phyloP scores from a whole-genome alignment of 2,888 invertebrate genomes.

The Microdon myrmicae region DNA sequence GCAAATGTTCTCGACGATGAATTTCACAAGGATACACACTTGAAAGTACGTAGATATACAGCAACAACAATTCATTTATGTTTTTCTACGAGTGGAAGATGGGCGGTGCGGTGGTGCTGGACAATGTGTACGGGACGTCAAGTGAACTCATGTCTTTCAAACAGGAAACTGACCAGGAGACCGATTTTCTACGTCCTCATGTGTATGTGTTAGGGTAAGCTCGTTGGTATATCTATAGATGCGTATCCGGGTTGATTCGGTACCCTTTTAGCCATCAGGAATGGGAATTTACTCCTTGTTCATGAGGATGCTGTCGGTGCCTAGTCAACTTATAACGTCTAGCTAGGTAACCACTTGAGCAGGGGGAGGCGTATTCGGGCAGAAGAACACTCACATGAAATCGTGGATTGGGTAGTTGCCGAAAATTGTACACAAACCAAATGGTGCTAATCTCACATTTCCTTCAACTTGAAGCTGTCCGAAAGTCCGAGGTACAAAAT shows the following conservation, averaged over 20 bases:
- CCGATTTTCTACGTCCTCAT: slow-evolving; percentile 26
- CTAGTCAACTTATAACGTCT: slow-evolving; percentile 49
- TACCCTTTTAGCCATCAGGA: slow-evolving; percentile 33
- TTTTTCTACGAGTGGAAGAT: slow-evolving; percentile 28
- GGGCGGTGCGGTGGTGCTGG: slow-evolving; percentile 20
- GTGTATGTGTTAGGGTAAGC: not conserved
- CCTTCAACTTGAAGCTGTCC: slow-evolving; percentile 45
- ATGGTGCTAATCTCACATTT: slow-evolving; percentile 36
- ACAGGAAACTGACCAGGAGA: slow-evolving; percentile 54
- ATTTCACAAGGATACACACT: slow-evolving; percentile 52
- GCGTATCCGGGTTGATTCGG: slow-evolving; percentile 14
- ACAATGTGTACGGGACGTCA: slow-evolving; percentile 44
- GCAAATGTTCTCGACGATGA: slow-evolving; percentile 49
- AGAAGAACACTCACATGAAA: too few relatives aligned
- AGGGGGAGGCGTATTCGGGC: not conserved
- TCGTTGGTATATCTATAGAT: slow-evolving; percentile 6
- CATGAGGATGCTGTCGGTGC: slow-evolving; percentile 49
- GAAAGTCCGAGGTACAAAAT: slow-evolving; percentile 49
- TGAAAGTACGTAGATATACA: slow-evolving; percentile 44
- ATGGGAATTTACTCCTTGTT: slow-evolving; percentile 55
- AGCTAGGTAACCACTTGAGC: slow-evolving; percentile 41
- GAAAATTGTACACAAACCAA: slow-evolving; percentile 36
- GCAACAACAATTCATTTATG: slow-evolving; percentile 46
- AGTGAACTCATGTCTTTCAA: slow-evolving; percentile 56
- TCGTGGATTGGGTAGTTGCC: slow-evolving; percentile 28